Evolutionary conservation across 37 sponge, comb jelly and placozoan genomes (phyloP), one percentile per base, ranked within the genome.

Genomic region (Cliona cf. orientalis): DNA sequence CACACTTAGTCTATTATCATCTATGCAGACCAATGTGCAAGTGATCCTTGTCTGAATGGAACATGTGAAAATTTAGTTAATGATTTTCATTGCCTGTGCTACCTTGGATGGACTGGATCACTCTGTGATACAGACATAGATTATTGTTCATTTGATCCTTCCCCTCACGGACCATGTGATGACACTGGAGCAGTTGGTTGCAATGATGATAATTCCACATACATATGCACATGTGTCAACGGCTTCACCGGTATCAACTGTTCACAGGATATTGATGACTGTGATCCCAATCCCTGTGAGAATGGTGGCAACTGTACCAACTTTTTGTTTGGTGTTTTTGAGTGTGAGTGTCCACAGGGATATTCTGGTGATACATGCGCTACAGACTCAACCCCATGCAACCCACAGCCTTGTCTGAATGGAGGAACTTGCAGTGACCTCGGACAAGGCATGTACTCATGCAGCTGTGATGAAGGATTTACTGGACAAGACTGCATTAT

Each of bases 371-470:
- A 72, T 5, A 40, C 5, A 11, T 88, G 89, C 82, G 78, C 76
- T 1, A 66, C 26, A 28, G 89, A 81, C 41, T 1, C 39, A 11
- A 1, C 6, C 33, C n/a, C n/a, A n/a, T 93, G 94, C 75, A 12
- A 53, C 26, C 2, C 21, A 19, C 35, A 53, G 2, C 28, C 62
- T 26, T 93, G 94, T 78, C 29, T 66, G 26, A 87, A 87, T 75
- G 73, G 83, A 40, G 88, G 88, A 12, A 83, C 89, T n/a, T 92
- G 93, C 65, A 72, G 64, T 6, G 93, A n/a, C n/a, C n/a, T n/a
- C n/a, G n/a, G n/a, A n/a, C n/a, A n/a, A n/a, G n/a, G 5, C 19
- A 2, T 21, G 26, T 71, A 44, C 0, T 5, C 28, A 12, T 85
- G 86, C 69, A 44, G 28, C 23, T 85, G 86, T 84, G 42, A 41